Conservation (phyloP, 2,888 invertebrate genomes). For the Xestobium rufovillosum region DNA sequence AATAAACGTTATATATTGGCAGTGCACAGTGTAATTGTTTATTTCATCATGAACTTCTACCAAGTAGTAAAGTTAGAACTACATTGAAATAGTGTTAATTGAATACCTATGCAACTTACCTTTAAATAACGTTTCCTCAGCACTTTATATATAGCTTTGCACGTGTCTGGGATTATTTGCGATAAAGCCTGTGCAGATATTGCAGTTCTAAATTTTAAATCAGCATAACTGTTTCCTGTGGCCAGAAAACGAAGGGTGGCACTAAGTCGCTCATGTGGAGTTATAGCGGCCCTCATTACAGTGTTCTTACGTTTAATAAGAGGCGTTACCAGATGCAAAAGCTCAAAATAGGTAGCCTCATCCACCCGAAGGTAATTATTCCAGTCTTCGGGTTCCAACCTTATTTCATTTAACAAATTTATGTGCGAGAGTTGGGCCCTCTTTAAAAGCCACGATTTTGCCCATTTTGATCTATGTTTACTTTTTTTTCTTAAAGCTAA, state of each 20-base stretch:
- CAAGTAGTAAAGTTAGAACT: no score
- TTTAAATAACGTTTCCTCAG: constrained; percentile 15
- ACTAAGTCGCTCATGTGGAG: background rate
- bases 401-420: constrained; percentile 9
- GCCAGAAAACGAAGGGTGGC: background rate
- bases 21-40: no score
- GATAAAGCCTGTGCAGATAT: background rate
- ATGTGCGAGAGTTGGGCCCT: constrained; percentile 6
- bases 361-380: constrained; percentile 22
- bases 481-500: no score
- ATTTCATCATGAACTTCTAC: no score
- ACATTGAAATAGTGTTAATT: no score
- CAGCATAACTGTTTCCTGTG: background rate
- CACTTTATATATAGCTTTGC: background rate
- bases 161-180: background rate
- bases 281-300: background rate
- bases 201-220: background rate
- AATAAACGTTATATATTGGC: no score
- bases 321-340: background rate
- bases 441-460: no score
- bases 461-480: no score
- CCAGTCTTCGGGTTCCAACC: constrained; percentile 19
- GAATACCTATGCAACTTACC: constrained; percentile 7
- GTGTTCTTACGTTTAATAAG: background rate
- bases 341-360: constrained; percentile 11